Evolutionary conservation across 2,797 vertebrate species (phyloP).

Genomic region (Chaenodraco wilsoni): DNA sequence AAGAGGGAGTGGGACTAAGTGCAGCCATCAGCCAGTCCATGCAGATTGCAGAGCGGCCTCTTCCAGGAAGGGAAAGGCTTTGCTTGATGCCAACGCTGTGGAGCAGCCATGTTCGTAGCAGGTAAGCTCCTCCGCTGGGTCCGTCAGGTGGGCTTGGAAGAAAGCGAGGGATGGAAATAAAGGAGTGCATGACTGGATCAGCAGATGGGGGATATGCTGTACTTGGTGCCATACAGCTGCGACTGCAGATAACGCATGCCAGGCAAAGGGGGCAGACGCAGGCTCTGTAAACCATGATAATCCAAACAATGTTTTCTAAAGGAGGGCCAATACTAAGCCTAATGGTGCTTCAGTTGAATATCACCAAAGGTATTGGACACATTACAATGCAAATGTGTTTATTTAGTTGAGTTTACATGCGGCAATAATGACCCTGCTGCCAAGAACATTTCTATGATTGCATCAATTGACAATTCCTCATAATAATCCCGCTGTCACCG

Average conservation of each 20-base stretch:
- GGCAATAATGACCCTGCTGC: slow-evolving; percentile 25
- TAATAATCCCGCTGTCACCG: slow-evolving; percentile 36
- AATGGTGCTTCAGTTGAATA: slow-evolving; percentile 64
- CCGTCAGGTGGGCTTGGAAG: slow-evolving; percentile 71
- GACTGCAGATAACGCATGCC: slow-evolving; percentile 75
- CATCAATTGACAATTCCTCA: slow-evolving; percentile 38
- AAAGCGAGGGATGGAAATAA: slow-evolving; percentile 67
- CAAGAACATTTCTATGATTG: slow-evolving; percentile 45
- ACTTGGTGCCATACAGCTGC: slow-evolving; percentile 78
- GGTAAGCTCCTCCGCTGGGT: slow-evolving; percentile 69
- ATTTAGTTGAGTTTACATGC: slow-evolving; percentile 41
- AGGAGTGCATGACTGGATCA: slow-evolving; percentile 73
- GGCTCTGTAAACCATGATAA: slow-evolving; percentile 73
- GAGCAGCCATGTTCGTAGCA: slow-evolving; percentile 68
- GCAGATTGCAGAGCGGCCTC: slow-evolving; percentile 57
- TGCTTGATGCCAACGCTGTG: slow-evolving; percentile 58
- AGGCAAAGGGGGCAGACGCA: slow-evolving; percentile 62
- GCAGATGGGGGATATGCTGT: slow-evolving; percentile 72
- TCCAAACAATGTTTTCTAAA: slow-evolving; percentile 69
- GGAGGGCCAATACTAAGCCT: slow-evolving; percentile 57
- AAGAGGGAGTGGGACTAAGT: slow-evolving; percentile 59
- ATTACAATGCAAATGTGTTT: slow-evolving; percentile 66
- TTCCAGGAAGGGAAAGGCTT: slow-evolving; percentile 57
- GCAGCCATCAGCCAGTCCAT: slow-evolving; percentile 63
- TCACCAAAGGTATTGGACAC: slow-evolving; percentile 64